Percentiles rank a stretch among this genome's conserved stretches.
These are phyloP conservation scores for Cyanocitta stelleri DNA, from an alignment of 2,113 vertebrate species.

Conservation along the genomic window DNA sequence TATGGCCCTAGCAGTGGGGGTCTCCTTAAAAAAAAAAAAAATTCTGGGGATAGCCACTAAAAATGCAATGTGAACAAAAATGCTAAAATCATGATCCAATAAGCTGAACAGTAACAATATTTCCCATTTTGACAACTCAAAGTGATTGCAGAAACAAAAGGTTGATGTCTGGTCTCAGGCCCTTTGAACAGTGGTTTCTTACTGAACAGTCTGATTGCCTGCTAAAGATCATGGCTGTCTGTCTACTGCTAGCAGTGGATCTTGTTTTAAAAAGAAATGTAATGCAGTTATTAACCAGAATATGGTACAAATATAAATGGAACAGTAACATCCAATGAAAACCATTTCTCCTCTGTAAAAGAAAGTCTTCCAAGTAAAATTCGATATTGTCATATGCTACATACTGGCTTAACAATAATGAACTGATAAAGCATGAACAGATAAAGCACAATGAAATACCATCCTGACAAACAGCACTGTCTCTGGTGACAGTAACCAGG, in stretches of 20 bases:
- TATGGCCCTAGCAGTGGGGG: not conserved
- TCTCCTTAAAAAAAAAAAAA: not conserved
- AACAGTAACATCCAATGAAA: not conserved
- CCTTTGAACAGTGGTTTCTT: not conserved
- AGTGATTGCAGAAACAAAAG: not conserved
- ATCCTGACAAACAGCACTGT: not conserved
- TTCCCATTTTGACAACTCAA: not conserved
- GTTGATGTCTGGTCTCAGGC: not conserved
- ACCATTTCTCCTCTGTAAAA: not conserved
- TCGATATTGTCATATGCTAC: not conserved
- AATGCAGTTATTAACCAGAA: not conserved
- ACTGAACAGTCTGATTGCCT: not conserved
- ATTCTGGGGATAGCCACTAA: not conserved
- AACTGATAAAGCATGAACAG: not conserved
- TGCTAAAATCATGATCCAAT: not conserved
- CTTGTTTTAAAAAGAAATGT: not conserved
- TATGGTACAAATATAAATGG: not conserved
- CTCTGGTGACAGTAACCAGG: not conserved
- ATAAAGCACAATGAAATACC: constrained; percentile 33
- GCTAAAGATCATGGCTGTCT: not conserved
- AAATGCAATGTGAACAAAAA: not conserved
- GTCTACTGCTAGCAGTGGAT: not conserved
- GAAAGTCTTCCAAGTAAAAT: not conserved
- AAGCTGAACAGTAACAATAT: not conserved
- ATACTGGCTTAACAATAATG: not conserved